A percentile compares a stretch with the other conserved stretches of the same genome.
phyloP scores from a whole-genome alignment of 1,140 invertebrate genomes.

The Papilio aristodemus region DNA sequence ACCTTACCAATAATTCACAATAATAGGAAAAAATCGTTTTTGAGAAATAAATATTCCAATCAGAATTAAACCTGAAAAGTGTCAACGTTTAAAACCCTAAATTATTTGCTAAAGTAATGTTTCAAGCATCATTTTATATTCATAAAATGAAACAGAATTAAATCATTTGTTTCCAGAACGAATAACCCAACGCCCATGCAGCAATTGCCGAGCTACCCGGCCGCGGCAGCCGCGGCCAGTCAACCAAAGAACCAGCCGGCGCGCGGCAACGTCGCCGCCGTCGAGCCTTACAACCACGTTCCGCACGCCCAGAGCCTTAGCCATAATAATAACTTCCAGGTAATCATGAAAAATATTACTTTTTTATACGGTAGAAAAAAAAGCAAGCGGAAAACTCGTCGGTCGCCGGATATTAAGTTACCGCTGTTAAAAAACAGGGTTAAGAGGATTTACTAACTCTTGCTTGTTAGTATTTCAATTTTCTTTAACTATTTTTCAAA shows the following conservation, averaged over 20 bases:
- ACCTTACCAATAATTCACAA: no score
- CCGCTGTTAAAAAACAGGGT: no score
- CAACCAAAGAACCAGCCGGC: conserved; percentile 78
- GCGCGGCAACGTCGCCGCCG: conserved; percentile 90
- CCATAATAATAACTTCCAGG: conserved; percentile 77
- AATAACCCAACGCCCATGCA: conserved; percentile 75
- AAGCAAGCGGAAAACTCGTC: background rate
- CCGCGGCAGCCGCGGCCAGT: conserved; percentile 53
- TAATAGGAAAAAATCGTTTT: no score
- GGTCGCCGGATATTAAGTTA: no score
- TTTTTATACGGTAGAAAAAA: background rate
- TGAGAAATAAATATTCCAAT: no score
- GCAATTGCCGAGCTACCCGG: conserved; percentile 71
- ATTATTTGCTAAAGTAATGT: no score
- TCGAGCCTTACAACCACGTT: conserved; percentile 94
- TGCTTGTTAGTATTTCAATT: no score
- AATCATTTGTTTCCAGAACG: conserved; percentile 53
- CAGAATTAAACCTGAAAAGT: no score
- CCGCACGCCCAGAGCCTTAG: conserved; percentile 85
- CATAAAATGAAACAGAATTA: background rate
- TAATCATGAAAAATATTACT: conserved; percentile 40
- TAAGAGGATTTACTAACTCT: no score
- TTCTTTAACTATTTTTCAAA: no score
- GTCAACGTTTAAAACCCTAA: no score
- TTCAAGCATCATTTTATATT: no score